phyloP scores from a whole-genome alignment of 2,888 invertebrate species.

The Artemia sinica region DNA sequence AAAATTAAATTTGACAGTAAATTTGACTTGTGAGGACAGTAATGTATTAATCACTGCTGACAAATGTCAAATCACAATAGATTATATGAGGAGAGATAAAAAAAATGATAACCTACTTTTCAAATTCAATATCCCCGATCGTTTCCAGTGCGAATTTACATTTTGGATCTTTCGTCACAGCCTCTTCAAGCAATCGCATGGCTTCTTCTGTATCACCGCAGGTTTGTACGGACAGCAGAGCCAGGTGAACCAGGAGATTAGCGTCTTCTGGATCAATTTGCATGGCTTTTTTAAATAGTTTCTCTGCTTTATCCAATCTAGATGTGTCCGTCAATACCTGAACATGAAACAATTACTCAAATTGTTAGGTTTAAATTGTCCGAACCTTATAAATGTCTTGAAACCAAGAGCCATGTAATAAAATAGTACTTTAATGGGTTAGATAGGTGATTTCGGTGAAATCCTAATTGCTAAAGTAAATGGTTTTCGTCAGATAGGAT shows the following conservation, averaged over 20 bases:
- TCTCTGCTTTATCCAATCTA: conserved; percentile 63
- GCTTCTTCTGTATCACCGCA: conserved; percentile 63
- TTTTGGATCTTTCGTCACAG: conserved; percentile 69
- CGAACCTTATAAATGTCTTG: too few relatives aligned
- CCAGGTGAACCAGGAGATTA: conserved; percentile 24
- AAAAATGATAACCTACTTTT: conserved; percentile 42
- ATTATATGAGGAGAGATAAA: too few relatives aligned
- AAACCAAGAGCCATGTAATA: too few relatives aligned
- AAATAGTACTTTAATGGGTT: too few relatives aligned
- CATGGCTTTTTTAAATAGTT: conserved; percentile 58
- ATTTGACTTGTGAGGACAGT: too few relatives aligned
- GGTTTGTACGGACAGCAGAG: conserved; percentile 58
- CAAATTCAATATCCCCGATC: conserved; percentile 81
- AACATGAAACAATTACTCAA: conserved; percentile 22
- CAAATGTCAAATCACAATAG: too few relatives aligned
- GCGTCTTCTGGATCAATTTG: conserved; percentile 69
- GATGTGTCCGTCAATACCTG: conserved; percentile 61
- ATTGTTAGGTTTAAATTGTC: too few relatives aligned
- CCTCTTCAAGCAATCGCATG: conserved; percentile 54
- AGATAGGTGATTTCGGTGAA: too few relatives aligned
- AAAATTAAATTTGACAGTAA: background rate
- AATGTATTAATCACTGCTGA: too few relatives aligned
- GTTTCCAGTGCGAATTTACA: conserved; percentile 92
- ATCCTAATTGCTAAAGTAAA: too few relatives aligned
- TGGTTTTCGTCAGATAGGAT: too few relatives aligned